Base-by-base conservation (phyloP, 2,797 vertebrate genomes). In the Enteromius unitaeniatus region DNA sequence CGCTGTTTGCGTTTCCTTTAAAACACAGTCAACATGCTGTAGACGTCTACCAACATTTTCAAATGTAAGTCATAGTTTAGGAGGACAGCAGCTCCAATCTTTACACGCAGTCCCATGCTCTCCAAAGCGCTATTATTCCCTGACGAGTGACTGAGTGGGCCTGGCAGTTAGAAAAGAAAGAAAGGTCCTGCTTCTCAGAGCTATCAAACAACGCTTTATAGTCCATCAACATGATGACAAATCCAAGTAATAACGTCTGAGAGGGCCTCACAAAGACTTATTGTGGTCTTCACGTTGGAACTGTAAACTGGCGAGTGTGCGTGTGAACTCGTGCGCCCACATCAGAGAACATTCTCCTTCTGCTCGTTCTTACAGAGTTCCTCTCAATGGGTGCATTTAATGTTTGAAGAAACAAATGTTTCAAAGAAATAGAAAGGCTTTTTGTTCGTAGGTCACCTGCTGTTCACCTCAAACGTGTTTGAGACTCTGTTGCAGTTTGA, bases 151-250 rank as follows among this genome's bases (percentile, higher is more conserved):
- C 51, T 0, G 17, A 70, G 53, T 60, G 13, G 13, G 79, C 2
- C 55, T 34, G 42, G 4, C 21, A 62, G 55, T 26, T 62, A 26
- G 79, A 49, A 62, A 81, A 13, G n/a, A 45, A 58, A 31, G 34
- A 28, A 81, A 49, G 17, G 42, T 34, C 68, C 14, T 23, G 40
- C 79, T 45, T 21, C 21, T 73, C 80, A 65, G 40, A 51, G 21
- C 70, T 64, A 62, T 81, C 55, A 81, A 81, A 62, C 79, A 4
- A 45, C 19, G 73, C 79, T 81, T 81, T 81, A 73, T 64, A 64
- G 40, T 28, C 51, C 78, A 70, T 80, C 34, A 67, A 80, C 78
- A 58, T 55, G 23, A 70, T 58, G 78, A 70, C 37, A 70, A 80
- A 70, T 45, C 49, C 55, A 31, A 80, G 23, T 23, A 70, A 70